Evolutionary conservation across 2,113 vertebrate species (phyloP).

Genomic region (Zeus faber): DNA sequence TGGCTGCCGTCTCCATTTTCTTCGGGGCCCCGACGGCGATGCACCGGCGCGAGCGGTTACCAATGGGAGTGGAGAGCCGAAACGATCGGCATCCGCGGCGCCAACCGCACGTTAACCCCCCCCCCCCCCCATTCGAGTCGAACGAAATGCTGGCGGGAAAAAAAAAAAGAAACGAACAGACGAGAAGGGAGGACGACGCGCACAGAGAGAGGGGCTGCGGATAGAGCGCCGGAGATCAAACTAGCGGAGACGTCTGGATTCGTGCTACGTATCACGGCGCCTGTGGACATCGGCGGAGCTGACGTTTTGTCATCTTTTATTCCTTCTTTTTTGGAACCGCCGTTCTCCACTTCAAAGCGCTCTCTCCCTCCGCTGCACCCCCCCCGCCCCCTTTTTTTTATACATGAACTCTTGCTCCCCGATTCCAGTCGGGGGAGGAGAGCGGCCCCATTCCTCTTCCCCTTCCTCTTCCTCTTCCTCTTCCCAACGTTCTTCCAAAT

Average conservation of each 20-base stretch:
- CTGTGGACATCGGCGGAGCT: conserved; percentile 52
- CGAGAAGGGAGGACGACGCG: conserved; percentile 21
- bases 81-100: conserved; percentile 52
- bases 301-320: conserved; percentile 71
- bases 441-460: conserved; percentile 29
- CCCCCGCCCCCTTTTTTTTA: conserved; percentile 51
- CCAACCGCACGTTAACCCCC: conserved; percentile 54
- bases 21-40: neutral
- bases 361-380: conserved; percentile 12
- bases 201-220: conserved; percentile 24
- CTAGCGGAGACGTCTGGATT: conserved; percentile 52
- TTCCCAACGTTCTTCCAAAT: conserved; percentile 58
- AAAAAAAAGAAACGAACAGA: neutral
- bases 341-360: conserved; percentile 68
- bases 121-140: conserved; percentile 54
- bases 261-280: conserved; percentile 58
- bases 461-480: no score
- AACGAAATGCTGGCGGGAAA: conserved; percentile 56
- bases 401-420: conserved; percentile 66
- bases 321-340: conserved; percentile 52
- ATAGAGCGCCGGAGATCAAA: conserved; percentile 61
- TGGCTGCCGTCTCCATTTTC: conserved; percentile 40
- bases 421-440: conserved; percentile 61
- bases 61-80: conserved; percentile 29
- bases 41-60: conserved; percentile 22